Percentiles rank a stretch among this genome's conserved stretches.
phyloP scores from a whole-genome alignment of 2,113 vertebrate genomes.

The Nothobranchius kuhntae region DNA sequence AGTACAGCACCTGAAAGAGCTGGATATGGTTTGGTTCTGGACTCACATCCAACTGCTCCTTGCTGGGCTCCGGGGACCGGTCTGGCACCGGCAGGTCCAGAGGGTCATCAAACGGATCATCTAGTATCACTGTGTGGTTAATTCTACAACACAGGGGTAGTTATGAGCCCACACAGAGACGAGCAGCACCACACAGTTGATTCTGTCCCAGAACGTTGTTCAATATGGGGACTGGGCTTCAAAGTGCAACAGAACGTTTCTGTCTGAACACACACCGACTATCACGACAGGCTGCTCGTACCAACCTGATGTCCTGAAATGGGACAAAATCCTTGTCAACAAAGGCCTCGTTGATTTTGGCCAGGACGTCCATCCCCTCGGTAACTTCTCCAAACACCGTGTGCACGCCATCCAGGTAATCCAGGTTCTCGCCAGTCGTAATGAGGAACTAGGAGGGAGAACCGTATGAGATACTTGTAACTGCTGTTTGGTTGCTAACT shows the following conservation, averaged over 20 bases:
- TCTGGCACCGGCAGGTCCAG: constrained; percentile 87
- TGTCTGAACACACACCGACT: too few relatives aligned
- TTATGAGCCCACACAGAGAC: too few relatives aligned
- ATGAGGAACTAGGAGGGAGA: constrained; percentile 88
- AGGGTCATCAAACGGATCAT: constrained; percentile 96
- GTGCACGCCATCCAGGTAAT: constrained; percentile 94
- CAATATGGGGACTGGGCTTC: too few relatives aligned
- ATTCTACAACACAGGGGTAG: constrained; percentile 78
- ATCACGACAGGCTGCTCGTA: neutral
- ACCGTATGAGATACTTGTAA: too few relatives aligned
- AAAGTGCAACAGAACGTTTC: too few relatives aligned
- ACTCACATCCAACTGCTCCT: constrained; percentile 93
- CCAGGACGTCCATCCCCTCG: constrained; percentile 92
- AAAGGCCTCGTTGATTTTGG: constrained; percentile 93
- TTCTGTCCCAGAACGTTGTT: too few relatives aligned
- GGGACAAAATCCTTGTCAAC: constrained; percentile 95
- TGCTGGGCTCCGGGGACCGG: constrained; percentile 92
- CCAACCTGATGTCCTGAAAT: constrained; percentile 94
- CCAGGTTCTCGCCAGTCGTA: constrained; percentile 90
- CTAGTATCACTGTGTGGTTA: constrained; percentile 96
- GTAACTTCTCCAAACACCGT: constrained; percentile 97
- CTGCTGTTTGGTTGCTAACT: too few relatives aligned
- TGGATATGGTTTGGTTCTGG: too few relatives aligned
- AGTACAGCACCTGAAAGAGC: too few relatives aligned
- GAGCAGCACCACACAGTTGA: too few relatives aligned